These are phyloP conservation scores for Coregonus clupeaformis DNA, from an alignment of 2,113 vertebrate genomes.

Conservation along the genomic window DNA sequence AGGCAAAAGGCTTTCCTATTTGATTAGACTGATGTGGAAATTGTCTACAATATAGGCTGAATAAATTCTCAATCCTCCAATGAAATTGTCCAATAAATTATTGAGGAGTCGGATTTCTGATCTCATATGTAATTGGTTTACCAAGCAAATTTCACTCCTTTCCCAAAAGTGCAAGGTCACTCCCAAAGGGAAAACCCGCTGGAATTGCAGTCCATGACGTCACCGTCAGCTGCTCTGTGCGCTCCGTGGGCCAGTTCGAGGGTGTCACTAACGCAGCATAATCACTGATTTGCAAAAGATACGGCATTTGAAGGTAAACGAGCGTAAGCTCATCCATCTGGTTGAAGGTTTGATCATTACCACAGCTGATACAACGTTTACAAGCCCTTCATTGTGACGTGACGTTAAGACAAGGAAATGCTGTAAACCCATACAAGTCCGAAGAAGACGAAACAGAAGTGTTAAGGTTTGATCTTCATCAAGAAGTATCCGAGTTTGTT, in stretches of 20 bases:
- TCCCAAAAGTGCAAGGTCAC: constrained; percentile 39
- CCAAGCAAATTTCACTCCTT: background rate
- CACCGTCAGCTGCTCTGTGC: constrained; percentile 33
- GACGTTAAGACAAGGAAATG: constrained; percentile 51
- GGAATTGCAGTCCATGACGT: background rate
- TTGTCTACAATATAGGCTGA: background rate
- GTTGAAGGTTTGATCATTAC: background rate
- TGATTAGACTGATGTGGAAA: background rate
- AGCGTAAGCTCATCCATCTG: background rate
- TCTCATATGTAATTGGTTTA: background rate
- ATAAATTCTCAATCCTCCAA: background rate
- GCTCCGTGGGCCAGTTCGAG: background rate
- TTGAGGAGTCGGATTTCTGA: background rate
- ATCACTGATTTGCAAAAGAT: constrained; percentile 7
- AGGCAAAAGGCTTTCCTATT: background rate
- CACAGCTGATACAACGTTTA: background rate
- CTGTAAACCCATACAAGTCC: constrained; percentile 1
- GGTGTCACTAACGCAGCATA: background rate
- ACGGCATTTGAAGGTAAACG: background rate
- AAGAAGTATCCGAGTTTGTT: background rate
- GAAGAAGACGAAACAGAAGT: constrained; percentile 8
- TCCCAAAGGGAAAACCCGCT: constrained; percentile 51
- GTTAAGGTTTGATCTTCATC: background rate
- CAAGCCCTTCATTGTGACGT: background rate
- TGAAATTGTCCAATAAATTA: background rate